These are phyloP conservation scores for Siniperca obscura DNA, from an alignment of 2,797 vertebrate species.

Conservation along the genomic window DNA sequence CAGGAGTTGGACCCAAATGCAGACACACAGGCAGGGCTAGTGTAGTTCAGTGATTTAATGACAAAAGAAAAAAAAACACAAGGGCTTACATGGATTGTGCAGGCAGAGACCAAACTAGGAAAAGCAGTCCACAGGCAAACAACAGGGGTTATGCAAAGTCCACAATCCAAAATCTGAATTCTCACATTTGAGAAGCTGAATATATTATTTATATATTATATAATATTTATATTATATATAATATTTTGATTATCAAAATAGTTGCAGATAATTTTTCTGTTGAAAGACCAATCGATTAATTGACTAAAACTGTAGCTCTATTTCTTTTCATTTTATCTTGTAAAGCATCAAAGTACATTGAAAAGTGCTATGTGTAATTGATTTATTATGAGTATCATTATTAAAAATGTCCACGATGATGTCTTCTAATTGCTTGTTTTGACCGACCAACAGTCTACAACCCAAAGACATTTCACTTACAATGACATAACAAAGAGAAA, in stretches of 20 bases:
- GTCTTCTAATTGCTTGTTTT: constrained; percentile 6
- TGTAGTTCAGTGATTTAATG: too few species aligned
- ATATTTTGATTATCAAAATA: background rate
- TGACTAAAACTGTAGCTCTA: background rate
- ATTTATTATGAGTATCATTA: background rate
- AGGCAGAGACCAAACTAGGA: too few species aligned
- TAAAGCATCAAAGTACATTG: background rate
- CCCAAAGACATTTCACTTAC: background rate
- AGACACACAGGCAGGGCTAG: too few species aligned
- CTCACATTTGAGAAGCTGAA: background rate
- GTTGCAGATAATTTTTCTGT: background rate
- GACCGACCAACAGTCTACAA: background rate
- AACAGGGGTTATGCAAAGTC: too few species aligned
- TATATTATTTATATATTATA: too few species aligned
- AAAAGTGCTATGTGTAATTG: background rate
- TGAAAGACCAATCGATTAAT: background rate
- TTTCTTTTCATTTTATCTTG: background rate
- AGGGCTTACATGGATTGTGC: too few species aligned
- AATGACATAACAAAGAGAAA: background rate
- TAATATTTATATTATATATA: too few species aligned
- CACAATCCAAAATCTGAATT: background rate
- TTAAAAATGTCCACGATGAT: background rate
- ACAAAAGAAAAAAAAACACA: too few species aligned
- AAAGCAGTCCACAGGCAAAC: too few species aligned
- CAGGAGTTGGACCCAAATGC: too few species aligned